These are phyloP conservation scores for Sebastes hubbsi DNA, from an alignment of 2,797 vertebrate genomes.

Conservation along the genomic window DNA sequence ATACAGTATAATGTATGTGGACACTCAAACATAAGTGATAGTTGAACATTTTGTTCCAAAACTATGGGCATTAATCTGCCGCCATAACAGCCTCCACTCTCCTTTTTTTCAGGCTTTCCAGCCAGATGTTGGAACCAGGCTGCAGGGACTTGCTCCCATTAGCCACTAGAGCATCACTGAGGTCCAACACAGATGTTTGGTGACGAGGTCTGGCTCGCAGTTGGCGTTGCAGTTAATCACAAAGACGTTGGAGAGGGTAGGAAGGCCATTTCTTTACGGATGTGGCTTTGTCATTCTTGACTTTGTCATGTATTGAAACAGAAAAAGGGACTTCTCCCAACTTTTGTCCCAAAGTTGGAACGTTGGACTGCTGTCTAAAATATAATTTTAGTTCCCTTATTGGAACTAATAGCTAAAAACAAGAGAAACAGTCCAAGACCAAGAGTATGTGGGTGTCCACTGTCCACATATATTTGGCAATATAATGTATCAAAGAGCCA, in stretches of 20 bases:
- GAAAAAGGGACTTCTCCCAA: no score
- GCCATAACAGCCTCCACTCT: not conserved
- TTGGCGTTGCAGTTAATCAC: not conserved
- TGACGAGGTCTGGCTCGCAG: not conserved
- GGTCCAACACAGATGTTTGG: not conserved
- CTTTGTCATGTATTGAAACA: no score
- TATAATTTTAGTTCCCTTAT: not conserved
- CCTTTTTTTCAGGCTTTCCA: not conserved
- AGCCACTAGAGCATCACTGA: not conserved
- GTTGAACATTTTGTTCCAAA: not conserved
- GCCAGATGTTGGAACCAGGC: not conserved
- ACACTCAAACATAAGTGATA: not conserved
- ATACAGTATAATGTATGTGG: not conserved
- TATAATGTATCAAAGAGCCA: not conserved
- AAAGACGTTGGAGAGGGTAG: not conserved
- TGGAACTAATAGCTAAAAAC: not conserved
- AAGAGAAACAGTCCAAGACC: no score
- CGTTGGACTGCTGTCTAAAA: not conserved
- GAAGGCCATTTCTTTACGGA: not conserved
- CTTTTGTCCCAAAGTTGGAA: no score
- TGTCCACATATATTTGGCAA: not conserved
- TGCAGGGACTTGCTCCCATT: not conserved
- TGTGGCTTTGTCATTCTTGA: not conserved
- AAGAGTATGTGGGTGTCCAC: not conserved
- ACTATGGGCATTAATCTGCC: not conserved